phyloP scores from a whole-genome alignment of 2,888 invertebrate species.

The Vannuccia rotundouncinata region DNA sequence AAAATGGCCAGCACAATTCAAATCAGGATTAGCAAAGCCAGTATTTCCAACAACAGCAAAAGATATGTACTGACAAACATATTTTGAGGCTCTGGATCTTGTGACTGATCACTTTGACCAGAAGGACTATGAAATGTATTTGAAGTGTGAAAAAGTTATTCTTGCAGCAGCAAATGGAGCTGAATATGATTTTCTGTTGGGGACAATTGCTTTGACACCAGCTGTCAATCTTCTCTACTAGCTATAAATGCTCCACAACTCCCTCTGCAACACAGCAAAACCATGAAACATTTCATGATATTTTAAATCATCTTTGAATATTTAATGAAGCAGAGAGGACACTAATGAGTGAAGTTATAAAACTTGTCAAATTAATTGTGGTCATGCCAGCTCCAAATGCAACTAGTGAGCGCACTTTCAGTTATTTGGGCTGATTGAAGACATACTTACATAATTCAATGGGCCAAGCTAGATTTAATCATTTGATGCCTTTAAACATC shows the following conservation, averaged over 20 bases:
- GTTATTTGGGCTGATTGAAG: too few species aligned
- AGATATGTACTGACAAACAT: constrained; percentile 13
- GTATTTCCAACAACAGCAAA: constrained; percentile 16
- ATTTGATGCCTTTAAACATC: background rate
- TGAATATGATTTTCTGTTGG: constrained; percentile 14
- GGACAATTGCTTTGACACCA: constrained; percentile 21
- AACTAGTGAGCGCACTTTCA: too few species aligned
- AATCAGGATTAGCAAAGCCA: constrained; percentile 4
- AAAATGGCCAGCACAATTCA: constrained; percentile 13
- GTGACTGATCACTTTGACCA: constrained; percentile 4
- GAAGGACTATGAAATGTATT: constrained; percentile 16
- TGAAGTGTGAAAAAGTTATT: constrained; percentile 11
- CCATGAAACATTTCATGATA: constrained; percentile 22
- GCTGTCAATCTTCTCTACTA: constrained; percentile 19
- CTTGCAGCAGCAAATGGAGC: constrained; percentile 20
- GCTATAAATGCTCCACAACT: constrained; percentile 15
- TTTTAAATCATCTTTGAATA: constrained; percentile 8
- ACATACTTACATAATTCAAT: background rate
- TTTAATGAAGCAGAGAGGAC: background rate
- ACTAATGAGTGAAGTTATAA: background rate
- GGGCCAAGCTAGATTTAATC: background rate
- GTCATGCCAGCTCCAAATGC: background rate
- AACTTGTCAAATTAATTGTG: background rate
- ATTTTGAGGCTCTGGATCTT: constrained; percentile 16
- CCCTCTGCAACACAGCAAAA: background rate